Evolutionary conservation across 2,797 vertebrate genomes (phyloP).

Genomic region (Emys orbicularis): DNA sequence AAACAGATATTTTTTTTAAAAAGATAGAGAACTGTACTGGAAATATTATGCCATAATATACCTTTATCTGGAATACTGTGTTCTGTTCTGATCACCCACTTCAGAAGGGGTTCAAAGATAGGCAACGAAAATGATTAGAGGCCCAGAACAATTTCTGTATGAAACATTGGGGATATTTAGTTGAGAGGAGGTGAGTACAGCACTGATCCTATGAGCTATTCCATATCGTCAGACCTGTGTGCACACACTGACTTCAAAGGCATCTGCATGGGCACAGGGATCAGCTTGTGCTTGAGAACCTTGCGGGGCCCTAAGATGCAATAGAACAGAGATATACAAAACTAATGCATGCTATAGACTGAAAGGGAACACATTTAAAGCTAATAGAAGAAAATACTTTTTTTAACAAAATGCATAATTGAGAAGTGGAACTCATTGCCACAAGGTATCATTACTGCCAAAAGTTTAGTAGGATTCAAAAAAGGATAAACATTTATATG

Average conservation of each 20-base stretch:
- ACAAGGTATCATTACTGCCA: not conserved
- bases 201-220: rapidly evolving
- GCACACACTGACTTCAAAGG: not conserved
- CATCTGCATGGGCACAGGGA: not conserved
- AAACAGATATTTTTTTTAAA: not conserved
- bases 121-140: not conserved
- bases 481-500: not conserved
- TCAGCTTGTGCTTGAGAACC: not conserved
- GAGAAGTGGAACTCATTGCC: not conserved
- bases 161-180: not conserved
- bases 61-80: rapidly evolving
- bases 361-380: not conserved
- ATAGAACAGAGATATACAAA: not conserved
- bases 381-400: too few relatives aligned
- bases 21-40: not conserved
- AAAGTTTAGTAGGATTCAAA: not conserved
- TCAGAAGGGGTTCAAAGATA: not conserved
- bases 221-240: rapidly evolving
- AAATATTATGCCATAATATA: not conserved
- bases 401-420: not conserved
- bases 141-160: rapidly evolving
- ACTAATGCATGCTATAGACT: not conserved
- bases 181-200: not conserved
- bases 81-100: rapidly evolving
- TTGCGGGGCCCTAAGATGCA: not conserved